phyloP scores from a whole-genome alignment of 1,140 invertebrate species.

The Micrasema minimum region DNA sequence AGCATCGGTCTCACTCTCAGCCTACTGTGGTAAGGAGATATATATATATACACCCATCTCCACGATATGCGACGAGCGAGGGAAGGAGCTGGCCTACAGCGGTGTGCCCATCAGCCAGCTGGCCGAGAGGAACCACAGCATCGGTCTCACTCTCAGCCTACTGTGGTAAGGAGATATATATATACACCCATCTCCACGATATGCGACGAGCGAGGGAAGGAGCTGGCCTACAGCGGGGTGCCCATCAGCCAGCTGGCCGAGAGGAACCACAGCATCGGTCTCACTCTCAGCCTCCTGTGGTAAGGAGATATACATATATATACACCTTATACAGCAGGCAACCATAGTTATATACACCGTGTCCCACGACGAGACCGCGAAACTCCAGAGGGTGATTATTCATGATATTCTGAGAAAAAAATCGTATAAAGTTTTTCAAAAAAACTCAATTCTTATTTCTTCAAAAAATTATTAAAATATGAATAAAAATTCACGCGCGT shows the following conservation, averaged over 20 bases:
- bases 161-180: constrained; percentile 92
- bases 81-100: constrained; percentile 97
- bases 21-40: constrained; percentile 89
- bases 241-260: constrained; percentile 95
- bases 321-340: too few relatives aligned
- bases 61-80: constrained; percentile 98
- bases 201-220: constrained; percentile 98
- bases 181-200: constrained; percentile 99
- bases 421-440: too few relatives aligned
- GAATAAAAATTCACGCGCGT: too few relatives aligned
- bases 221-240: constrained; percentile 97
- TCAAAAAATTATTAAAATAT: too few relatives aligned
- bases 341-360: too few relatives aligned
- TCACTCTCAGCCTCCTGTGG: constrained; percentile 97
- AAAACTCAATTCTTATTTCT: too few relatives aligned
- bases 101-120: constrained; percentile 98
- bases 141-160: constrained; percentile 96
- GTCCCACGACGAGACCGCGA: too few relatives aligned
- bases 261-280: constrained; percentile 94
- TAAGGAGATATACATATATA: constrained; percentile 51
- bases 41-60: too few relatives aligned
- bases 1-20: constrained; percentile 98
- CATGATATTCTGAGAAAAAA: too few relatives aligned
- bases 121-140: constrained; percentile 88
- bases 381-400: too few relatives aligned